Base-by-base conservation (phyloP, 2,797 vertebrate genomes). In the Furcifer pardalis region DNA sequence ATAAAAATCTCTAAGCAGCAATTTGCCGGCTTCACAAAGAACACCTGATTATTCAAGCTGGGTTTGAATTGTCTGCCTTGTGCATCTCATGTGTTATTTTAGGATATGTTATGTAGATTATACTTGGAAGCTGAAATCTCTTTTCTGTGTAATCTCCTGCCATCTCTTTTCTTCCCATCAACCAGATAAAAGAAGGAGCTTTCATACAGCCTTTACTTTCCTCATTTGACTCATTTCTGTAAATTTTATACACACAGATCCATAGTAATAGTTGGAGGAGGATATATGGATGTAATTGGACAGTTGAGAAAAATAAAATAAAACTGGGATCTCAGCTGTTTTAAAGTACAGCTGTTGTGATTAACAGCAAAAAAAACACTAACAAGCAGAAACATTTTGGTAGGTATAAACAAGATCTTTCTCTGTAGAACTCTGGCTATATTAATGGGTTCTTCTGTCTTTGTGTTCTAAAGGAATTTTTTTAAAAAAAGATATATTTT, bases 81-180 rank as follows among this genome's bases (percentile, higher is more conserved):
- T 86, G 89, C 79, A 84, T 68, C 2, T 40, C 40, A 92, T 73
- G 82, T 79, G 59, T 88, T 91, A 90, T 89, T 93, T 83, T 84
- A 86, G 81, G 74, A 93, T 91, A 93, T 89, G 40, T 84, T 92
- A 90, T 90, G 84, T n/a, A 89, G 78, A 86, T 88, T 91, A 42
- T 56, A 79, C 75, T 86, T 62, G 81, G 89, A 86, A 85, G 90
- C 90, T 93, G 89, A 93, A 93, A 91, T 90, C 68, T 90, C 84
- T 82, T 92, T 93, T 93, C 88, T 82, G 46, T 46, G 37, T 87
- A 89, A 95, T 86, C 87, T 86, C 76, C 25, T 89, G 40, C 73
- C 90, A 30, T 86, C 89, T 90, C 86, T 83, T 94, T 82, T 91
- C 63, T 71, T 91, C 86, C 80, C 87, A 63, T 86, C 32, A 84